A percentile compares a stretch with the other conserved stretches of the same genome.
These are phyloP conservation scores for Smittia aterrima DNA, from an alignment of 2,888 invertebrate species.

Conservation along the genomic window DNA sequence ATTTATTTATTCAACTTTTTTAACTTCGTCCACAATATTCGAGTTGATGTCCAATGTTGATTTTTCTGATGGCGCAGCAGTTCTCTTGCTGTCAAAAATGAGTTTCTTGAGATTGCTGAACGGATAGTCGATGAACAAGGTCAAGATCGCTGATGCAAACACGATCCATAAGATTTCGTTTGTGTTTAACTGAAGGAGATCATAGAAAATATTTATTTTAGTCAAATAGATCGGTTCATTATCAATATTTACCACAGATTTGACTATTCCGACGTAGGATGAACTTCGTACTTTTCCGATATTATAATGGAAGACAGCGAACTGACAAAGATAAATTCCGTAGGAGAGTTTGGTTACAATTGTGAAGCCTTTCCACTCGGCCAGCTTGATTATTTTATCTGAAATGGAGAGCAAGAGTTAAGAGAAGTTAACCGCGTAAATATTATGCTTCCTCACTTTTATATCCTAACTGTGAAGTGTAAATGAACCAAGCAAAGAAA, in stretches of 20 bases:
- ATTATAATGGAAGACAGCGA: conserved; percentile 59
- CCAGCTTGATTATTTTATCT: conserved; percentile 15
- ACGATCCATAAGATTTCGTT: neutral
- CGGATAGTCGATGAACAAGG: conserved; percentile 5
- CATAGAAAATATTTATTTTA: neutral
- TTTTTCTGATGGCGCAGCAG: neutral
- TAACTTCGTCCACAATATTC: neutral
- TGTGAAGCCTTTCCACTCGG: conserved; percentile 31
- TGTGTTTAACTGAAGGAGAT: neutral
- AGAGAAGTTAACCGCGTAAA: neutral
- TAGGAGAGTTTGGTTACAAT: conserved; percentile 63
- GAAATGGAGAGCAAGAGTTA: neutral
- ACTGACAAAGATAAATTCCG: conserved; percentile 67
- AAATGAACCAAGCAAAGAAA: conserved; percentile 66
- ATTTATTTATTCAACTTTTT: neutral
- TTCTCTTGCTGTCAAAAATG: neutral
- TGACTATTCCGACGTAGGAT: neutral
- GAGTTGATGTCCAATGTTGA: neutral
- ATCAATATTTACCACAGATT: neutral
- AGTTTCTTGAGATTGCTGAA: neutral
- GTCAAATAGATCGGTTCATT: too few relatives aligned
- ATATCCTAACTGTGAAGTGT: conserved; percentile 63
- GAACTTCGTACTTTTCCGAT: neutral
- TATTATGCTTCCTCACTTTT: conserved; percentile 51
- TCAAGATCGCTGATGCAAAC: neutral